These are phyloP conservation scores for Hiodon tergisus DNA, from an alignment of 2,113 vertebrate species.

Conservation along the genomic window DNA sequence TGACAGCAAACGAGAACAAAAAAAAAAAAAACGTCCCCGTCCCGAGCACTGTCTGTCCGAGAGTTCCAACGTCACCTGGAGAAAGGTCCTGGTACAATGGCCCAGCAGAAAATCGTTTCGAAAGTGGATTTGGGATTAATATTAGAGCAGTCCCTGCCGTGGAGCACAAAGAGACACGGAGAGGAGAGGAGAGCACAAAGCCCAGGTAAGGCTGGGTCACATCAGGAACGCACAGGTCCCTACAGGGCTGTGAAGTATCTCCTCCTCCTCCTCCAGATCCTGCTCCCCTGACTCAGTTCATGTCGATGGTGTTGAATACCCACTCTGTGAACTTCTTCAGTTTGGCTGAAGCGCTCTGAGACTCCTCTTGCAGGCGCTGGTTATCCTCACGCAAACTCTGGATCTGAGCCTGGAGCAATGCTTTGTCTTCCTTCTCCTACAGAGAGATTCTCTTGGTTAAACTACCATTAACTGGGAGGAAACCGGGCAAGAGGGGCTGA, in stretches of 20 bases:
- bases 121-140: too few relatives aligned
- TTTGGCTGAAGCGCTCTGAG: slow-evolving; percentile 89
- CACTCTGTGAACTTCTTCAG: slow-evolving; percentile 99
- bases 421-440: slow-evolving; percentile 93
- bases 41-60: background rate
- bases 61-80: background rate
- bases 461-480: background rate
- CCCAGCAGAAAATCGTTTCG: background rate
- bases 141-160: background rate
- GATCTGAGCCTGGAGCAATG: slow-evolving; percentile 86
- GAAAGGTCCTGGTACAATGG: background rate
- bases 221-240: slow-evolving; percentile 4
- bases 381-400: slow-evolving; percentile 94
- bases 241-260: background rate
- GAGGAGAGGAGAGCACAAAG: background rate
- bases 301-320: slow-evolving; percentile 99
- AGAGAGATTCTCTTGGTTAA: background rate
- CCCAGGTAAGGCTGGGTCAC: slow-evolving; percentile 8
- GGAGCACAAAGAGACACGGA: background rate
- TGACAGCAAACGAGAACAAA: background rate
- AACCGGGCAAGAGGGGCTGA: background rate
- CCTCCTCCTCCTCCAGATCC: slow-evolving; percentile 7
- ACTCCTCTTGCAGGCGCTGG: slow-evolving; percentile 92
- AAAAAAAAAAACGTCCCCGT: background rate
- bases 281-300: slow-evolving; percentile 72